Evolutionary conservation across 2,113 vertebrate species (phyloP).

Genomic region (Athene noctua): DNA sequence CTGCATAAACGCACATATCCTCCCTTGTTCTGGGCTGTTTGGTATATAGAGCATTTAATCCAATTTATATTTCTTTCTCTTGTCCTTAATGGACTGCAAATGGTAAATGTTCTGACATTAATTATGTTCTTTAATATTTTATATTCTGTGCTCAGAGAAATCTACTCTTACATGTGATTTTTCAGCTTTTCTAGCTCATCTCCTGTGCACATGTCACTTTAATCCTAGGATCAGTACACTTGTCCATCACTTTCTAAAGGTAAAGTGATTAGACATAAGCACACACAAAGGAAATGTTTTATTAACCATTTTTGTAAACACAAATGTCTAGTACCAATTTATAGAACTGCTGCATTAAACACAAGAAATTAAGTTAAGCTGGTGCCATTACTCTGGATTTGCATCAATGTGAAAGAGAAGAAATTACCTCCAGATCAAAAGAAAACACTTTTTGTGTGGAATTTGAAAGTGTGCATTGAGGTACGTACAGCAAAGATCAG

Average conservation of each 20-base stretch:
- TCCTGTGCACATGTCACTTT: neutral
- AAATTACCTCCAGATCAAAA: neutral
- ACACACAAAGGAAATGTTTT: neutral
- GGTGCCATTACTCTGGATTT: neutral
- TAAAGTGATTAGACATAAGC: neutral
- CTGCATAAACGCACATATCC: rapidly evolving
- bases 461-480: neutral
- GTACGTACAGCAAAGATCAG: neutral
- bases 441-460: neutral
- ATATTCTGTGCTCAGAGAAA: neutral
- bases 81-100: neutral
- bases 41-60: neutral
- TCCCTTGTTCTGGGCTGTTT: neutral
- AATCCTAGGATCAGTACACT: neutral
- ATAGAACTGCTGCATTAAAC: neutral
- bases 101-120: neutral
- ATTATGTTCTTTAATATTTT: neutral
- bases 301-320: neutral
- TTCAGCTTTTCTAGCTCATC: neutral
- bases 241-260: neutral
- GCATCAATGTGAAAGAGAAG: neutral
- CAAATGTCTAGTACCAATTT: neutral
- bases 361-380: neutral
- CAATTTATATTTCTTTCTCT: neutral
- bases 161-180: neutral